Base-by-base conservation (phyloP, 2,888 invertebrate species). In the Agrilus cyanescens region DNA sequence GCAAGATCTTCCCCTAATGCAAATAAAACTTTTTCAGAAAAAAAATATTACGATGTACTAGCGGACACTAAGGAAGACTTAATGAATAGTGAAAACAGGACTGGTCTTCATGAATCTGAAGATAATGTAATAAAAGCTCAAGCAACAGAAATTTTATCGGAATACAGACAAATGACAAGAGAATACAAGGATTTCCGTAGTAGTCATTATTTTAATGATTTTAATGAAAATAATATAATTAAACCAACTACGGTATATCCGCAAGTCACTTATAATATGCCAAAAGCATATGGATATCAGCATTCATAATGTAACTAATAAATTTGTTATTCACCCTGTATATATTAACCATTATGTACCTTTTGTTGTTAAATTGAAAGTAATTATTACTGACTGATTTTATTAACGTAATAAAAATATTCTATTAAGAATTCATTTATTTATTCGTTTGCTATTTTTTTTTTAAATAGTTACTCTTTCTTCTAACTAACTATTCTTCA, bases 261-360 rank as follows among this genome's bases (percentile, higher is more conserved):
- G 1, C 70, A 74, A 64, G 69, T 74, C 44, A 73, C 73, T 12
- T 76, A 69, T 55, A 72, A 75, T 53, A 75, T 76, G 63, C 75
- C 75, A 14, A 73, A 72, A 57, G 63, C 58, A 32, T 49, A 49
- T 32, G 52, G 59, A 49, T 51, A 59, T 59, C 35, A 62, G 10
- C 8, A 25, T 25, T 25, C 25, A 25, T 25, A 25, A 25, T 25
- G 10, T 10, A 25, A 10, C 25, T 25, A 25, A 10, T 25, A 25
- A 25, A 10, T 25, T 25, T 10, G 25, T 10, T 25, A 25, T 25
- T 25, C 25, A 25, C 4, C 25, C 25, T 25, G 25, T 25, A 25
- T 25, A 25, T 25, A 25, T 25, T 25, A 25, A 25, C 25, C 25
- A 25, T 25, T 25, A 25, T 25, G 25, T 25, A 25, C 25, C 25